phyloP scores from a whole-genome alignment of 2,888 invertebrate genomes.

The Pseudoips prasinana region DNA sequence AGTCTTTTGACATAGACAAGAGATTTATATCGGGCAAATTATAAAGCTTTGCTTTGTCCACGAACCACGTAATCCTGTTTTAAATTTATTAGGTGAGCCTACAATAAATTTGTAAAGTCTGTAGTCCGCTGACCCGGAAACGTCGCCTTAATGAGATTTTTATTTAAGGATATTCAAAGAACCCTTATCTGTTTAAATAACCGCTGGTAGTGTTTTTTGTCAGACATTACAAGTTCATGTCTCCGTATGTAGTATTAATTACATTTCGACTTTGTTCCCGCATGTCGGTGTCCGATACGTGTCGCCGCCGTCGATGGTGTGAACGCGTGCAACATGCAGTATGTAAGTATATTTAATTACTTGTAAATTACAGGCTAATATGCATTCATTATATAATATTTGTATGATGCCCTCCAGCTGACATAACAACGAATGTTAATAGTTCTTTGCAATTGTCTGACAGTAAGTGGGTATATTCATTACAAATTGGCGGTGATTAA shows the following conservation, averaged over 20 bases:
- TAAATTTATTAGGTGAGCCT: slow-evolving; percentile 77
- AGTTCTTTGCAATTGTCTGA: slow-evolving; percentile 28
- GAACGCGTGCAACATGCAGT: slow-evolving; percentile 49
- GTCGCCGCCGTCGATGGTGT: slow-evolving; percentile 32
- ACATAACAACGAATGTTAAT: slow-evolving; percentile 41
- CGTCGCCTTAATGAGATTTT: slow-evolving; percentile 63
- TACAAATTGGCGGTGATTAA: slow-evolving; percentile 40
- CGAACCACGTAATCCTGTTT: slow-evolving; percentile 74
- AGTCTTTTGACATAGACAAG: slow-evolving; percentile 54
- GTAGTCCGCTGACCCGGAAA: slow-evolving; percentile 72
- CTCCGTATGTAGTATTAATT: slow-evolving; percentile 33
- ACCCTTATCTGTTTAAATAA: slow-evolving; percentile 41
- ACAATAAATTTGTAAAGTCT: slow-evolving; percentile 77
- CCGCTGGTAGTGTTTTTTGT: slow-evolving; percentile 29
- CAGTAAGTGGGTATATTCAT: slow-evolving; percentile 27
- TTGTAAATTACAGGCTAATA: slow-evolving; percentile 31
- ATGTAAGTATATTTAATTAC: slow-evolving; percentile 60
- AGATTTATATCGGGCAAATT: slow-evolving; percentile 76
- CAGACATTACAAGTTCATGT: slow-evolving; percentile 24
- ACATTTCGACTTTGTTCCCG: slow-evolving; percentile 42
- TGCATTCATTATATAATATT: slow-evolving; percentile 24
- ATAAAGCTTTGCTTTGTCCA: slow-evolving; percentile 74
- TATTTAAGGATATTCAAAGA: slow-evolving; percentile 52
- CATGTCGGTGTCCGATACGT: slow-evolving; percentile 43
- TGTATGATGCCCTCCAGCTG: slow-evolving; percentile 28